Percentiles rank a stretch among this genome's conserved stretches.
Conservation (phyloP, 2,888 invertebrate species). For the Rhamnusium bicolor region DNA sequence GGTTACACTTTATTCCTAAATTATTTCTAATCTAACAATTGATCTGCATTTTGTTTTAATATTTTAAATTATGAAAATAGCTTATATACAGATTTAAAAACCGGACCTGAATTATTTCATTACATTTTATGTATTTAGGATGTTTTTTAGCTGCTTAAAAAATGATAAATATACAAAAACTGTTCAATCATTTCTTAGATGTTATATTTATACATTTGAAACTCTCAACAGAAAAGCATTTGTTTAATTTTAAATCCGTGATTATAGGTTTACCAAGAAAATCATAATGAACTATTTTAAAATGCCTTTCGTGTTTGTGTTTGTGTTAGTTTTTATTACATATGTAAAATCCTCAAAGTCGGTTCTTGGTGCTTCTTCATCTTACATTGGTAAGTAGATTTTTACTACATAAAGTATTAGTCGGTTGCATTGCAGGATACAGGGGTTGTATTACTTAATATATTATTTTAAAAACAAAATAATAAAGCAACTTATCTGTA, state of each 20-base stretch:
- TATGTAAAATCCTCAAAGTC: background rate
- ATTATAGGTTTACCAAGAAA: background rate
- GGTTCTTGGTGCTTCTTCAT: background rate
- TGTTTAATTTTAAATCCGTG: background rate
- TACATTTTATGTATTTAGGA: background rate
- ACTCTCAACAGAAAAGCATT: background rate
- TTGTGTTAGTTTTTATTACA: slow-evolving; percentile 17
- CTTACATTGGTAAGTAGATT: slow-evolving; percentile 8
- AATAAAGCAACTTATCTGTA: too few species aligned
- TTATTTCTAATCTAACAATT: too few species aligned
- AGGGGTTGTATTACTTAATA: too few species aligned
- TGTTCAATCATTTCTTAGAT: background rate
- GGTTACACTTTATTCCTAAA: too few species aligned
- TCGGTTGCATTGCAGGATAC: background rate
- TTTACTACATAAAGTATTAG: background rate
- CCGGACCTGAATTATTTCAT: background rate
- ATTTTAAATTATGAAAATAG: too few species aligned
- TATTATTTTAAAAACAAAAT: too few species aligned
- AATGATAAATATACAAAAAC: slow-evolving; percentile 2
- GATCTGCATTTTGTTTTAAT: too few species aligned
- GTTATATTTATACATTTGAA: background rate
- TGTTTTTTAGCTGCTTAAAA: too few species aligned
- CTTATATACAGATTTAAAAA: too few species aligned
- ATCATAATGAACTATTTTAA: background rate
- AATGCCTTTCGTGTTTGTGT: background rate